These are phyloP conservation scores for Carapus acus DNA, from an alignment of 2,797 vertebrate genomes.

Conservation along the genomic window DNA sequence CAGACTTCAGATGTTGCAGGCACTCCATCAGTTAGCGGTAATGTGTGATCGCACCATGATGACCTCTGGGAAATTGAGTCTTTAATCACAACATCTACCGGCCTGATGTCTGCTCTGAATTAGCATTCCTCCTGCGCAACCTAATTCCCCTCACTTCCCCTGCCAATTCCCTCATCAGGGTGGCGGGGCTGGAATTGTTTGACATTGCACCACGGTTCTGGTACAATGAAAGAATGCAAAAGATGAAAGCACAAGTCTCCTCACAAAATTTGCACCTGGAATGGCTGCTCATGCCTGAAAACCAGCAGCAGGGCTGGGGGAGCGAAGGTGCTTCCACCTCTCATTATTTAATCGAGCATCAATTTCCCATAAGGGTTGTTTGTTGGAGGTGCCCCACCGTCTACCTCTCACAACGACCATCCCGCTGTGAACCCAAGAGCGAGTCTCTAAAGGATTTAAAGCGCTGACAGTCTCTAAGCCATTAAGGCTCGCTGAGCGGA, in stretches of 20 bases:
- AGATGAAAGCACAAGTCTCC: slow-evolving; percentile 44
- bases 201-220: slow-evolving; percentile 57
- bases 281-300: too few species aligned
- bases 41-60: slow-evolving; percentile 55
- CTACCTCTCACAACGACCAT: slow-evolving; percentile 10
- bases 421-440: slow-evolving; percentile 15
- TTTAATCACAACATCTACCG: slow-evolving; percentile 61
- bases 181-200: slow-evolving; percentile 25
- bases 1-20: slow-evolving; percentile 49
- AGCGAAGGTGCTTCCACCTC: background rate
- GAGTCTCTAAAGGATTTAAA: slow-evolving; percentile 47
- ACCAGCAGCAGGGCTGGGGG: too few species aligned
- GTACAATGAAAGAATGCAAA: slow-evolving; percentile 51
- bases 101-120: slow-evolving; percentile 39
- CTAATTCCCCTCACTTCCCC: slow-evolving; percentile 44
- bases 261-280: too few species aligned
- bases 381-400: slow-evolving; percentile 12
- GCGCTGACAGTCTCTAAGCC: slow-evolving; percentile 46
- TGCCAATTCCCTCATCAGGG: slow-evolving; percentile 35
- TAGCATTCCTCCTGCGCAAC: slow-evolving; percentile 60
- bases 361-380: slow-evolving; percentile 40
- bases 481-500: slow-evolving; percentile 45
- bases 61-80: slow-evolving; percentile 69
- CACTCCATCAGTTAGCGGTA: slow-evolving; percentile 60
- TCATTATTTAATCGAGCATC: slow-evolving; percentile 27